phyloP scores from a whole-genome alignment of 1,140 invertebrate genomes.

The Pseudomyrmex pallidus region DNA sequence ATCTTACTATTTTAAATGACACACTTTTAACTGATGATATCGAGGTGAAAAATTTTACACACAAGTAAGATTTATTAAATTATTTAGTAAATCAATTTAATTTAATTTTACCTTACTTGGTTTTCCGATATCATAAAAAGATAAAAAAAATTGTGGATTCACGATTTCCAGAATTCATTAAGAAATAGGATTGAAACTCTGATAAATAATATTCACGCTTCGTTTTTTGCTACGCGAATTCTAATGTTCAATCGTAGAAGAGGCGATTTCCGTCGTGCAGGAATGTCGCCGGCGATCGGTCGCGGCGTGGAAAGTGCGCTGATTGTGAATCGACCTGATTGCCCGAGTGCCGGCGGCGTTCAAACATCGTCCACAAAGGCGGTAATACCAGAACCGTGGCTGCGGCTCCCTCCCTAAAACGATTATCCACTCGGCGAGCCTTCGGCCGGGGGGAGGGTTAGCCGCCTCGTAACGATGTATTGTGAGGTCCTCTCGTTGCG shows the following conservation, averaged over 20 bases:
- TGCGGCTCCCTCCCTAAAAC: constrained; percentile 81
- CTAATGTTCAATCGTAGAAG: constrained; percentile 51
- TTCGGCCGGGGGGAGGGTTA: constrained; percentile 78
- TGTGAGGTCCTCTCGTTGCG: constrained; percentile 80
- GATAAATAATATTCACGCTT: not conserved
- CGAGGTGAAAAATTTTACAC: not conserved
- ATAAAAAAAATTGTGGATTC: not conserved
- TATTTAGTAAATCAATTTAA: not conserved
- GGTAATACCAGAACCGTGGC: constrained; percentile 77
- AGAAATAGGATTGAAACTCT: not conserved
- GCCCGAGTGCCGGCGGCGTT: constrained; percentile 82
- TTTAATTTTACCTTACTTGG: not conserved
- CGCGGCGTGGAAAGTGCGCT: constrained; percentile 72
- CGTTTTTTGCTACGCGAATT: not conserved
- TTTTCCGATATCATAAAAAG: not conserved
- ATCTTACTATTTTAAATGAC: not conserved
- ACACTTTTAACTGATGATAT: not conserved
- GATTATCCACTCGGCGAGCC: constrained; percentile 83
- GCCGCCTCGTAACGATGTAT: constrained; percentile 82
- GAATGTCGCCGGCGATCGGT: constrained; percentile 61
- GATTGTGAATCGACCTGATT: constrained; percentile 83
- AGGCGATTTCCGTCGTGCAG: constrained; percentile 60
- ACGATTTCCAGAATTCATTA: not conserved
- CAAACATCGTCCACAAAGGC: constrained; percentile 83
- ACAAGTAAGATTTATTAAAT: constrained; percentile 4